Evolutionary conservation across 2,797 vertebrate species (phyloP).

Genomic region (Antrozous pallidus): DNA sequence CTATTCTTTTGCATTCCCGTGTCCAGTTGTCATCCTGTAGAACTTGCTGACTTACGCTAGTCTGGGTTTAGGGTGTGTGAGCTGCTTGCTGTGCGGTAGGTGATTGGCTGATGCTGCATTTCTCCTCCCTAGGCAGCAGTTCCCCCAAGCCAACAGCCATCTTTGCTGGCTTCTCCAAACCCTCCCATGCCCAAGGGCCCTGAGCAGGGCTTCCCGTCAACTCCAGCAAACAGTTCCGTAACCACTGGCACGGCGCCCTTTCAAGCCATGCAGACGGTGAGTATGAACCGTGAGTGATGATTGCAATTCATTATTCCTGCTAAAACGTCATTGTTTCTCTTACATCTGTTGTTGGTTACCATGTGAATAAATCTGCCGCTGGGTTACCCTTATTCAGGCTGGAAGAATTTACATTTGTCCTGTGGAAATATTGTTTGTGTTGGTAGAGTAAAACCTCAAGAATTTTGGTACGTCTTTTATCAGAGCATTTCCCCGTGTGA

Average conservation of each 20-base stretch:
- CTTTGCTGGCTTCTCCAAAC: conserved; percentile 83
- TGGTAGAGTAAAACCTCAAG: not conserved
- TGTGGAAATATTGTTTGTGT: not conserved
- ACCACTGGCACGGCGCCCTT: conserved; percentile 85
- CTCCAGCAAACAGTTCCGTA: conserved; percentile 84
- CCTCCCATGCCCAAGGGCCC: conserved; percentile 78
- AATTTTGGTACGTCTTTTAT: conserved; percentile 33
- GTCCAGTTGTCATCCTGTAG: conserved; percentile 78
- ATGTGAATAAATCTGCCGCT: not conserved
- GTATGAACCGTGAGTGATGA: conserved; percentile 65
- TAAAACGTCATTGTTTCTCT: not conserved
- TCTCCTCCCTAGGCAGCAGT: conserved; percentile 77
- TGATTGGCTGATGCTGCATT: conserved; percentile 74
- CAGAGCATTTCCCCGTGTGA: not conserved
- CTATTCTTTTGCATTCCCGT: conserved; percentile 80
- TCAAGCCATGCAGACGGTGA: conserved; percentile 90
- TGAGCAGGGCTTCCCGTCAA: conserved; percentile 84
- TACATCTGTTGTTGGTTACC: not conserved
- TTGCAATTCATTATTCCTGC: not conserved
- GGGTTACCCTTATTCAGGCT: not conserved
- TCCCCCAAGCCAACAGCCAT: conserved; percentile 79
- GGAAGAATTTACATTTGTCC: not conserved
- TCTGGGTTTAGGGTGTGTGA: conserved; percentile 77
- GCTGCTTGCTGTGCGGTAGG: conserved; percentile 74
- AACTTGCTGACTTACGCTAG: conserved; percentile 81